Evolutionary conservation across 1,140 invertebrate genomes (phyloP), one percentile per base, ranked within the genome.

Genomic region (Telenomus remus): DNA sequence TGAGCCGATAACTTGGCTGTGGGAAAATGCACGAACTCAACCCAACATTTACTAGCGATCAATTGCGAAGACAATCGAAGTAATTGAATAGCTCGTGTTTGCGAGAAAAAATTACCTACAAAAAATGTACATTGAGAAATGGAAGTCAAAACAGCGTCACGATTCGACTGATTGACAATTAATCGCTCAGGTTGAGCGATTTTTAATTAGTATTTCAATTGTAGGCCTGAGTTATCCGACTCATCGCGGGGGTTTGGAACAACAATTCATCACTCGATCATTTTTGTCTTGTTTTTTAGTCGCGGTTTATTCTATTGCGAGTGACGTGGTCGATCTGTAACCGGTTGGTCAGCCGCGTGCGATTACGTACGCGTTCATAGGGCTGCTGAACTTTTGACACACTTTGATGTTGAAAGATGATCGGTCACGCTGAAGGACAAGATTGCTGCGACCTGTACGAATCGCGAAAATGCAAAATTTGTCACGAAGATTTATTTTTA

Each of bases 381-480:
- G 68, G 75, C 64, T 72, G 68, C 68, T 77, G 75, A 77, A 78
- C 76, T 78, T 78, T 74, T 74, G 76, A 61, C 76, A 78, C 51
- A 78, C 76, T 78, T 78, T 37, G 60, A 53, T 53, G 44, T 49
- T 69, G 57, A 76, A 76, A 69, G 70, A 73, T 66, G 61, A 66
- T 73, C 70, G 61, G 61, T 73, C 70, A 66, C 61, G 63, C 55
- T 66, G 61, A 73, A 61, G 70, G 70, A 73, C 63, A 61, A 60
- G 50, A 64, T 59, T 51, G 39, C 50, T 27, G 43, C 35, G 43
- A 54, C 65, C 35, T 27, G 59, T 49, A 49, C 35, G 46, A 39
- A 60, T 60, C 56, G 42, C 33, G 19, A 14, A 11, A 37, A 19
- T 11, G 37, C 16, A 4, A n/a, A n/a, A n/a, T n/a, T n/a, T n/a